Percentiles rank a stretch among this genome's conserved stretches.
Evolutionary conservation across 1,140 invertebrate species (phyloP).

Genomic region (Caerostris darwini): DNA sequence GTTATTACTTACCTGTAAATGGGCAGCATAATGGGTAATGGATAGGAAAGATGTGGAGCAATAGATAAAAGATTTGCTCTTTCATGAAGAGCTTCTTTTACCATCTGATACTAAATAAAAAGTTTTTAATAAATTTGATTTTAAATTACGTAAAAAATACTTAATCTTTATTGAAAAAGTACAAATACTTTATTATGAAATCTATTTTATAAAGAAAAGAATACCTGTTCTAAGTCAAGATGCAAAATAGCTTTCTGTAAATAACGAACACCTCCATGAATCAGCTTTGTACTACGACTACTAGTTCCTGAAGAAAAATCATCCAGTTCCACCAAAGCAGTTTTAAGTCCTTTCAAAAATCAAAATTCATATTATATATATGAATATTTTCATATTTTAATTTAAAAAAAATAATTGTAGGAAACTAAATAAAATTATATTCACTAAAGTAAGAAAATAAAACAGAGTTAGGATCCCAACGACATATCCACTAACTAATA

Average conservation of each 20-base stretch:
- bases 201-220: background rate
- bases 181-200: background rate
- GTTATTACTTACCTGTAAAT: slow-evolving; percentile 92
- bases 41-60: slow-evolving; percentile 97
- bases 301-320: slow-evolving; percentile 99
- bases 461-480: too few species aligned
- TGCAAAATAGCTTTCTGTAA: slow-evolving; percentile 98
- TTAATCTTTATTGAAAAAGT: background rate
- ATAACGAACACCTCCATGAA: slow-evolving; percentile 99
- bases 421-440: background rate
- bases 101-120: slow-evolving; percentile 92
- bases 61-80: slow-evolving; percentile 95
- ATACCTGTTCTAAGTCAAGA: slow-evolving; percentile 90
- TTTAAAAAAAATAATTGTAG: background rate
- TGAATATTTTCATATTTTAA: background rate
- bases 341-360: slow-evolving; percentile 90
- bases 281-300: slow-evolving; percentile 97
- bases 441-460: background rate
- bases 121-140: slow-evolving; percentile 49
- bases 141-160: background rate
- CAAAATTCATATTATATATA: slow-evolving; percentile 13
- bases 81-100: slow-evolving; percentile 98
- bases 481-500: too few species aligned
- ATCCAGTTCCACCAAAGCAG: slow-evolving; percentile 97
- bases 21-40: slow-evolving; percentile 98